Percentiles rank a stretch among this genome's conserved stretches.
phyloP scores from a whole-genome alignment of 2,888 invertebrate genomes.

The Torymus tubicola region DNA sequence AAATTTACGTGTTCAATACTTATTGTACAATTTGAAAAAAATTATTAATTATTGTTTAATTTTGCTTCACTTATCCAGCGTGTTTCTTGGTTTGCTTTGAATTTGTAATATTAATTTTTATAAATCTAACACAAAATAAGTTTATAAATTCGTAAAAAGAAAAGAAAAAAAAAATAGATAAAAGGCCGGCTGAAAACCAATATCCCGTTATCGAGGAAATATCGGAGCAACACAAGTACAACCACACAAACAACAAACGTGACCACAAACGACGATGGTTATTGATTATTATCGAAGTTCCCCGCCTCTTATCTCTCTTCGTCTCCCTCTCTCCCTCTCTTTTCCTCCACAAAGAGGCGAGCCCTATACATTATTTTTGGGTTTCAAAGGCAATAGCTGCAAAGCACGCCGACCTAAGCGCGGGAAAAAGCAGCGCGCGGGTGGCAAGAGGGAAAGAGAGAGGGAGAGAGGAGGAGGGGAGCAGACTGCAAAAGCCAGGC shows the following conservation, averaged over 20 bases:
- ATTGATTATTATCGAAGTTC: constrained; percentile 57
- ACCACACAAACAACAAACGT: constrained; percentile 46
- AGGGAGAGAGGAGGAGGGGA: constrained; percentile 15
- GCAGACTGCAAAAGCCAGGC: constrained; percentile 44
- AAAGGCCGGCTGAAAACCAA: not conserved
- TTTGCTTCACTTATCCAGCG: too few relatives aligned
- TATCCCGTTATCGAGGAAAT: constrained; percentile 33
- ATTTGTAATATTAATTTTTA: too few relatives aligned
- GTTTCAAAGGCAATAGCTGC: constrained; percentile 53
- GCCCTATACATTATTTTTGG: constrained; percentile 52
- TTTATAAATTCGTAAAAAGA: too few relatives aligned
- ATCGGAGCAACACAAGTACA: constrained; percentile 9
- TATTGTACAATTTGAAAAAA: too few relatives aligned
- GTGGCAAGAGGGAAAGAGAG: constrained; percentile 22
- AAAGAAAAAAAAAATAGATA: not conserved
- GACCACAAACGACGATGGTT: constrained; percentile 40
- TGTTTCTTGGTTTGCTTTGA: too few relatives aligned
- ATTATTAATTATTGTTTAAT: too few relatives aligned
- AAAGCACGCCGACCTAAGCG: constrained; percentile 58
- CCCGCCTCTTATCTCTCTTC: not conserved
- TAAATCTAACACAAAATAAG: too few relatives aligned
- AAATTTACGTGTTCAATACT: too few relatives aligned
- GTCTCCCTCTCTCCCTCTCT: constrained; percentile 18
- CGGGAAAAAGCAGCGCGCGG: constrained; percentile 39
- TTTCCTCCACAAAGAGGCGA: constrained; percentile 41